phyloP scores from a whole-genome alignment of 2,113 vertebrate species.

The Halcyon malimbica region DNA sequence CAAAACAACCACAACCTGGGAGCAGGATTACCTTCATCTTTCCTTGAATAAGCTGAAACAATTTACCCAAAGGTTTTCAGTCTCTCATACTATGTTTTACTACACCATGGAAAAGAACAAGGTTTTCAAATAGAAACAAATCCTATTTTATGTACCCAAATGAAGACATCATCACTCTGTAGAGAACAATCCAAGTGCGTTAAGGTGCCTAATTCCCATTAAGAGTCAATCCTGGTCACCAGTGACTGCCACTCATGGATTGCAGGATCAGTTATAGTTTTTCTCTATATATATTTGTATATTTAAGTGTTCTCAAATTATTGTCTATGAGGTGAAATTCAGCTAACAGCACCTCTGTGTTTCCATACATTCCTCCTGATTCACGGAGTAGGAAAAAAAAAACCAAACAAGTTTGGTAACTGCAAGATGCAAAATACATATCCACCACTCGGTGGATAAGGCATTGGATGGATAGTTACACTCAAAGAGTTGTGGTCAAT shows the following conservation, averaged over 20 bases:
- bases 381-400: not conserved
- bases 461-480: no score
- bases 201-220: not conserved
- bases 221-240: not conserved
- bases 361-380: not conserved
- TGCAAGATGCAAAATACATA: not conserved
- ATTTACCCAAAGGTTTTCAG: not conserved
- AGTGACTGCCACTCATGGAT: not conserved
- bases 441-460: no score
- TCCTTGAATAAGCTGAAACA: not conserved
- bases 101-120: not conserved
- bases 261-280: fast-evolving
- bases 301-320: not conserved
- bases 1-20: not conserved
- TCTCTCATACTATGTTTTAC: not conserved
- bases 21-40: not conserved
- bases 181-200: fast-evolving
- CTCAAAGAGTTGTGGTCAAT: no score
- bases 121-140: not conserved
- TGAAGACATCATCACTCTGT: not conserved
- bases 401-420: not conserved
- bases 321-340: not conserved
- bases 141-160: not conserved
- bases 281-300: not conserved
- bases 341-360: not conserved